phyloP scores from a whole-genome alignment of 2,797 vertebrate genomes.

The Scleropages formosus region DNA sequence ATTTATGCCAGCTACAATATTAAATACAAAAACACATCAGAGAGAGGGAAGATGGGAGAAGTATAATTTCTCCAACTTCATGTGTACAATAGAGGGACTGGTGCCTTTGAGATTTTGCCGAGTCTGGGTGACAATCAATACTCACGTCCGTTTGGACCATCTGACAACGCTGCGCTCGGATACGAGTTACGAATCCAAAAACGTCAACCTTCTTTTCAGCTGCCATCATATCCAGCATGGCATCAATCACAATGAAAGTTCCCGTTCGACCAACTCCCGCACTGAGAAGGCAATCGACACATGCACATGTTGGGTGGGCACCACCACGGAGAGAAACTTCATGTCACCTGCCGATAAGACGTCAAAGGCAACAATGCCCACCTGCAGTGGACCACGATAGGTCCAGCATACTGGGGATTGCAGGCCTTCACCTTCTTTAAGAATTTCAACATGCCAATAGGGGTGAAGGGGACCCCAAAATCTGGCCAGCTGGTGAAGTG shows the following conservation, averaged over 20 bases:
- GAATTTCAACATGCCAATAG: conserved; percentile 98
- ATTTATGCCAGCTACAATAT: too few species aligned
- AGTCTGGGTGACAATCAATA: background rate
- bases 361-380: conserved; percentile 45
- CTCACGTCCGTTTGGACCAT: conserved; percentile 98
- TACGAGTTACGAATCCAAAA: conserved; percentile 93
- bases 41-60: too few species aligned
- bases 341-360: background rate
- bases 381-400: conserved; percentile 98
- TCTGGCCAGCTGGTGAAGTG: conserved; percentile 99
- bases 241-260: conserved; percentile 96
- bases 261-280: conserved; percentile 94
- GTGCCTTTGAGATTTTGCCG: background rate
- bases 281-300: conserved; percentile 55
- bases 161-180: conserved; percentile 96
- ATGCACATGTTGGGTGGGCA: background rate
- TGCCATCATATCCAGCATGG: conserved; percentile 98
- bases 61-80: too few species aligned
- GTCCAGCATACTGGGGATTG: conserved; percentile 90
- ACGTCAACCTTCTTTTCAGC: conserved; percentile 91
- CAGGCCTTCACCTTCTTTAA: conserved; percentile 95
- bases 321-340: background rate
- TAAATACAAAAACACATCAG: too few species aligned
- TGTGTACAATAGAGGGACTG: too few species aligned
- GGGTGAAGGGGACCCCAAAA: conserved; percentile 96